A percentile compares a stretch with the other conserved stretches of the same genome.
These are phyloP conservation scores for Pentalonia nigronervosa DNA, from an alignment of 1,140 invertebrate genomes.

Conservation along the genomic window DNA sequence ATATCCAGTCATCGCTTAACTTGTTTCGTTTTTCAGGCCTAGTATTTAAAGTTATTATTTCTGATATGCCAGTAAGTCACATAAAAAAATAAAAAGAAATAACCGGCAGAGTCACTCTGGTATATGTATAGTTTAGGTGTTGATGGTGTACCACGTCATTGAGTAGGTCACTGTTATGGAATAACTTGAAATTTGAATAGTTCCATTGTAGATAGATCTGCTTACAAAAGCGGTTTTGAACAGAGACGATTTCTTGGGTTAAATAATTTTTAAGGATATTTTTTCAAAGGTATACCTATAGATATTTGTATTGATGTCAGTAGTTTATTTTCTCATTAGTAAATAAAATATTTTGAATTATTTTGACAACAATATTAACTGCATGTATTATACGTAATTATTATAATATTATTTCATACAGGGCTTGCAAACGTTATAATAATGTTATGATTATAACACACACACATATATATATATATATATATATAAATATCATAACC, in stretches of 20 bases:
- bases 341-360: neutral
- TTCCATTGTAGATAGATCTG: neutral
- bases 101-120: neutral
- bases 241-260: neutral
- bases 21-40: neutral
- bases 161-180: neutral
- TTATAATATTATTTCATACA: neutral
- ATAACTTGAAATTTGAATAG: no score
- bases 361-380: neutral
- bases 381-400: neutral
- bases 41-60: neutral
- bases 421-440: no score
- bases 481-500: no score
- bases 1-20: no score
- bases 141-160: neutral
- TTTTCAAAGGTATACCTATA: no score
- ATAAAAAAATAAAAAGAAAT: neutral
- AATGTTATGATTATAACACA: no score
- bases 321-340: neutral
- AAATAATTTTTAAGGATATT: no score
- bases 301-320: no score
- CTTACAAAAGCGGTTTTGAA: neutral
- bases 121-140: no score
- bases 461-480: no score
- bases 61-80: neutral